Evolutionary conservation across 1,140 invertebrate species (phyloP).

Genomic region (Galleria mellonella): DNA sequence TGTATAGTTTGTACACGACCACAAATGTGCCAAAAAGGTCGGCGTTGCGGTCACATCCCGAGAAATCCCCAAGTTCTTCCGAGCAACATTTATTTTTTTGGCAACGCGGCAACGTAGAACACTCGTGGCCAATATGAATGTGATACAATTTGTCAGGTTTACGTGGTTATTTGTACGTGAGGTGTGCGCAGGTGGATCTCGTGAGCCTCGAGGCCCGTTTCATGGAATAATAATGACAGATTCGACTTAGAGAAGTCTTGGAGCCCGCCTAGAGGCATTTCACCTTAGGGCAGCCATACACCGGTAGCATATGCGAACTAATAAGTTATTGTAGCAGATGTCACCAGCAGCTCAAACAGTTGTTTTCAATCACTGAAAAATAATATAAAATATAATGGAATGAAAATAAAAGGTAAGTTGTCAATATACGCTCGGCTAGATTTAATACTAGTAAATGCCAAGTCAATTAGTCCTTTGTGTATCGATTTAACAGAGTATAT

Average conservation of each 20-base stretch:
- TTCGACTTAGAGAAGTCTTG: conserved; percentile 45
- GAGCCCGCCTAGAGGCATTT: no score
- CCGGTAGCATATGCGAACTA: no score
- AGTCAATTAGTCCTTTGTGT: no score
- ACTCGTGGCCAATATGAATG: conserved; percentile 44
- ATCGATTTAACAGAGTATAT: no score
- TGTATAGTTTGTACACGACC: no score
- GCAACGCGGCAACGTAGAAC: conserved; percentile 13
- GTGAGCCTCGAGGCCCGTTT: conserved; percentile 20
- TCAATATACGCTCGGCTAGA: no score
- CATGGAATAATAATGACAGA: conserved; percentile 53
- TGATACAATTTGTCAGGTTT: conserved; percentile 56
- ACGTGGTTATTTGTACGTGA: conserved; percentile 45
- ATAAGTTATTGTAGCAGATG: no score
- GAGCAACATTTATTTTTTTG: conserved; percentile 30
- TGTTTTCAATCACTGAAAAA: no score
- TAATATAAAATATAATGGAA: no score
- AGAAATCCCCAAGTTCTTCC: conserved; percentile 28
- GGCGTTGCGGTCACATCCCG: conserved; percentile 16
- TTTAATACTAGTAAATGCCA: no score
- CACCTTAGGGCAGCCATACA: conserved; percentile 1
- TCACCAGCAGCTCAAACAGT: no score
- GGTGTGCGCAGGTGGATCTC: conserved; percentile 31
- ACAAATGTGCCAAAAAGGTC: neutral
- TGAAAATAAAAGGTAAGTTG: no score